These are phyloP conservation scores for Chrysemys picta DNA, from an alignment of 2,113 vertebrate species.

Conservation along the genomic window DNA sequence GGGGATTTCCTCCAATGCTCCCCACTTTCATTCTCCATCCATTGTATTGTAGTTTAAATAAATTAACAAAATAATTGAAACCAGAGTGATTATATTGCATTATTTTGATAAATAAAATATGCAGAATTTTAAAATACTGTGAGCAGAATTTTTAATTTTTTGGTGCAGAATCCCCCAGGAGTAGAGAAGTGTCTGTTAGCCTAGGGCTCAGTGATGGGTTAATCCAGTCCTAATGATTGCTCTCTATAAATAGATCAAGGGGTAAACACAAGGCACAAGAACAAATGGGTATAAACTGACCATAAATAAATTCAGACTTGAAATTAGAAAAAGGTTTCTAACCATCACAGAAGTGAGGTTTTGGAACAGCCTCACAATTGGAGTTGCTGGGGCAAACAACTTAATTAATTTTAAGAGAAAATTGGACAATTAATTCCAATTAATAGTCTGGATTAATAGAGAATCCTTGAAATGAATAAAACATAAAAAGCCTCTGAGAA, in stretches of 20 bases:
- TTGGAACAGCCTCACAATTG: background rate
- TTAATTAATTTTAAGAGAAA: background rate
- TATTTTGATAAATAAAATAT: too few relatives aligned
- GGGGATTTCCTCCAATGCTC: too few relatives aligned
- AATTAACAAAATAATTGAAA: too few relatives aligned
- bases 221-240: background rate
- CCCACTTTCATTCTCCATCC: too few relatives aligned
- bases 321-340: background rate
- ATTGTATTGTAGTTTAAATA: too few relatives aligned
- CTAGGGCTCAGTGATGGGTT: background rate
- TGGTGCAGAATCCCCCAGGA: too few relatives aligned
- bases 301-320: background rate
- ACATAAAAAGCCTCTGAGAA: background rate
- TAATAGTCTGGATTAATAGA: background rate
- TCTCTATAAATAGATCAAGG: background rate
- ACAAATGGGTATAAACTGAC: background rate
- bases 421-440: background rate
- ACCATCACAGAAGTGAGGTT: background rate
- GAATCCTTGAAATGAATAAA: background rate
- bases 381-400: background rate
- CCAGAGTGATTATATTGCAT: too few relatives aligned
- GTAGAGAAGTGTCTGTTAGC: background rate
- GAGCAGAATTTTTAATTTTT: too few relatives aligned
- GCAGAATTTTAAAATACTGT: too few relatives aligned
- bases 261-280: background rate